These are phyloP conservation scores for Ahaetulla prasina DNA, from an alignment of 2,113 vertebrate genomes.

Conservation along the genomic window DNA sequence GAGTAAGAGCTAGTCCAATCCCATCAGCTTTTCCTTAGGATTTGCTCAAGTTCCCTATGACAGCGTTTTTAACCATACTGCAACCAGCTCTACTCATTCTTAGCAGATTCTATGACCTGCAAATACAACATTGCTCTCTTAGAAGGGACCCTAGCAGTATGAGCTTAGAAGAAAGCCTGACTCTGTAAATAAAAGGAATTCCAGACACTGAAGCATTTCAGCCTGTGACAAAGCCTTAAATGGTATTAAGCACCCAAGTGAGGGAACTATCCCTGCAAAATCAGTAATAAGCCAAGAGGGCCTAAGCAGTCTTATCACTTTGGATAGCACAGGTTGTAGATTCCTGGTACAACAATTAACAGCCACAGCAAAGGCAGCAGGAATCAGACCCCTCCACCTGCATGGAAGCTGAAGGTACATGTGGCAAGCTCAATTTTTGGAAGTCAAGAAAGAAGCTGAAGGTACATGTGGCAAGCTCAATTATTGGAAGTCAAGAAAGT, in stretches of 20 bases:
- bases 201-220: not conserved
- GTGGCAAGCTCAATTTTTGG: not conserved
- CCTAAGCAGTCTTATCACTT: not conserved
- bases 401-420: not conserved
- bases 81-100: not conserved
- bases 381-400: not conserved
- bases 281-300: not conserved
- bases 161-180: not conserved
- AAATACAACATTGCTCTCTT: not conserved
- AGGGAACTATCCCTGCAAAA: not conserved
- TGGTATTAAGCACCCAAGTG: not conserved
- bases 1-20: not conserved
- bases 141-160: not conserved
- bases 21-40: not conserved
- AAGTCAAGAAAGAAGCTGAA: not conserved
- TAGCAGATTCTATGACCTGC: not conserved
- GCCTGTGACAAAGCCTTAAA: not conserved
- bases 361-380: not conserved
- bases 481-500: not conserved
- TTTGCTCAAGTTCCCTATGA: not conserved
- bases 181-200: not conserved
- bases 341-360: not conserved
- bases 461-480: not conserved
- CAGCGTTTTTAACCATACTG: not conserved
- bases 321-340: not conserved